Conservation (phyloP, 2,888 invertebrate genomes). For the Dicycla oo region DNA sequence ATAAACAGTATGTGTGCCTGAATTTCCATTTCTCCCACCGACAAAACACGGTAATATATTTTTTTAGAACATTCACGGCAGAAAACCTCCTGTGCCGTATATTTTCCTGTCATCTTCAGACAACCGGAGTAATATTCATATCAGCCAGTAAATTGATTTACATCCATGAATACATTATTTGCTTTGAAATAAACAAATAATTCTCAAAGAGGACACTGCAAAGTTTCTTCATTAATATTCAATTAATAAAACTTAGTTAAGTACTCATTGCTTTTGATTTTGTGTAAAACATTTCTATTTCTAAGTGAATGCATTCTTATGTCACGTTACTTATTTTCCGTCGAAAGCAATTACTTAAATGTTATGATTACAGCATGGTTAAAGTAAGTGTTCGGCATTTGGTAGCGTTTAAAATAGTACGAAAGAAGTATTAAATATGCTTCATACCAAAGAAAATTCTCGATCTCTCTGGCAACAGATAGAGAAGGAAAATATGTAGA, state of each 20-base stretch:
- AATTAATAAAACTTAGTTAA: conserved; percentile 16
- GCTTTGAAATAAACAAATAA: conserved; percentile 44
- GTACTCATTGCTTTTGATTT: conserved; percentile 9
- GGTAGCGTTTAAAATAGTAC: not conserved
- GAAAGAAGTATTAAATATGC: not conserved
- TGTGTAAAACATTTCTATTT: conserved; percentile 7
- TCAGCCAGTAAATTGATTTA: conserved; percentile 30
- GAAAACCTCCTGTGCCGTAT: not conserved
- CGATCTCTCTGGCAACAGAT: not conserved
- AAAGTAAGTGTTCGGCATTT: not conserved
- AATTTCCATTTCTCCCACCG: not conserved
- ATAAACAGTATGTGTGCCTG: not conserved
- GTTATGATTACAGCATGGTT: not conserved
- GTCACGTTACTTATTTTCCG: not conserved
- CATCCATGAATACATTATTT: conserved; percentile 42
- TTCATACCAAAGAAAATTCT: not conserved
- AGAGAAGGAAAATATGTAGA: not conserved
- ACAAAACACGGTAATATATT: not conserved
- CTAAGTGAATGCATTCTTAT: not conserved
- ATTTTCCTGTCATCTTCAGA: conserved; percentile 25
- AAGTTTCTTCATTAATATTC: conserved; percentile 39
- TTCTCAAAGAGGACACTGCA: conserved; percentile 24
- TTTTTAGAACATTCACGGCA: no score
- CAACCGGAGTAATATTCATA: conserved; percentile 22
- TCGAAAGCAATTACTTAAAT: not conserved